These are phyloP conservation scores for Zelleria hepariella DNA, from an alignment of 2,888 invertebrate genomes.

Conservation along the genomic window DNA sequence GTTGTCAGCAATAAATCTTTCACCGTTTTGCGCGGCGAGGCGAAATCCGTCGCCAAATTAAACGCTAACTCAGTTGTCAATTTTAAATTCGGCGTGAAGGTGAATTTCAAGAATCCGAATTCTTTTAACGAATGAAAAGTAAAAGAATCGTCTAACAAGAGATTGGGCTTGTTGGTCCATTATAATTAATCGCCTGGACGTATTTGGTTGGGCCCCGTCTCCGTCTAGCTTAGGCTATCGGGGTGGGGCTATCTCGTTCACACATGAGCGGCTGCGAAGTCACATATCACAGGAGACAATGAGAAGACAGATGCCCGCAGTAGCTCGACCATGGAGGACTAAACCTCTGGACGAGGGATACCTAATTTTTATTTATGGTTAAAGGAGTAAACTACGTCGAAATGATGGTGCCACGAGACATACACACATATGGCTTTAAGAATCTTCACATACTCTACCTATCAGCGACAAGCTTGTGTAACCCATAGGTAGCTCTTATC, in stretches of 20 bases:
- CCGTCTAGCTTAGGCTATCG: conserved; percentile 17
- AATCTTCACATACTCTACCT: too few relatives aligned
- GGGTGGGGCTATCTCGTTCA: conserved; percentile 24
- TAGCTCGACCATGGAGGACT: conserved; percentile 19
- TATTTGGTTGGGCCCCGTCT: conserved; percentile 22
- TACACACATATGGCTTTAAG: too few relatives aligned
- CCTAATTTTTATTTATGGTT: too few relatives aligned
- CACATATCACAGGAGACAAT: conserved; percentile 59
- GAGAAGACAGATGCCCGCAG: conserved; percentile 36
- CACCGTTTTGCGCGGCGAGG: too few relatives aligned
- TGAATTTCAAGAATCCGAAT: conserved; percentile 40
- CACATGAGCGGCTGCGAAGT: conserved; percentile 23
- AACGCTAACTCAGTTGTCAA: conserved; percentile 32
- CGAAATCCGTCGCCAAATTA: background rate
- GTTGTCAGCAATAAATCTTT: too few relatives aligned
- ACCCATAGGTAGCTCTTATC: too few relatives aligned
- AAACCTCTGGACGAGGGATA: conserved; percentile 12
- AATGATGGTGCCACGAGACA: too few relatives aligned
- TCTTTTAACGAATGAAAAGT: conserved; percentile 38
- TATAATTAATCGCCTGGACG: conserved; percentile 48
- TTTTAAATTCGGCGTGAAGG: conserved; percentile 49
- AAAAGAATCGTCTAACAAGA: conserved; percentile 39
- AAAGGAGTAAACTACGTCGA: too few relatives aligned
- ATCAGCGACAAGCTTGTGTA: too few relatives aligned
- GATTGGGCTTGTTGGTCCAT: conserved; percentile 36